Evolutionary conservation across 2,797 vertebrate species (phyloP).

Genomic region (Chaunax sp.): DNA sequence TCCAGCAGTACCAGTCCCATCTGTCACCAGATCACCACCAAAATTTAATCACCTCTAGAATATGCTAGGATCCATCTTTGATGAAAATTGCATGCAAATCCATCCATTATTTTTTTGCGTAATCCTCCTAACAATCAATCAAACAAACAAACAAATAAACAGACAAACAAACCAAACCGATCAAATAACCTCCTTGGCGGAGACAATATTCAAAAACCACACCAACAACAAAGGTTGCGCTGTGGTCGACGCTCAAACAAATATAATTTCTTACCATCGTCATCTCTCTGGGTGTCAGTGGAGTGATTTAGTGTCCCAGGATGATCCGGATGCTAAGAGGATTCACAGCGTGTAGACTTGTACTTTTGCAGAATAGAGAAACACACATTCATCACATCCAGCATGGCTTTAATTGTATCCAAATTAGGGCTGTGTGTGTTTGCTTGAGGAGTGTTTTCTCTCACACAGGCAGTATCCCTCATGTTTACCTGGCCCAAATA

Average conservation of each 20-base stretch:
- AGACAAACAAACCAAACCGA: too few relatives aligned
- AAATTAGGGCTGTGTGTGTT: conserved; percentile 43
- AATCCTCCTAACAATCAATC: too few relatives aligned
- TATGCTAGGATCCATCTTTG: too few relatives aligned
- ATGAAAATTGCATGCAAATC: too few relatives aligned
- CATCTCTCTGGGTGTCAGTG: conserved; percentile 7
- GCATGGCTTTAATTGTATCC: conserved; percentile 58
- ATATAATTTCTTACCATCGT: background rate
- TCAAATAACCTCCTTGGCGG: too few relatives aligned
- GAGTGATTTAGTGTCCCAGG: background rate
- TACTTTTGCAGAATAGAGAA: background rate
- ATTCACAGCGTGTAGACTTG: background rate
- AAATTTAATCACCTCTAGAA: too few relatives aligned
- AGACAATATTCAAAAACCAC: background rate
- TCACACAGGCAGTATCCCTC: conserved; percentile 36
- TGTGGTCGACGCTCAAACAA: background rate
- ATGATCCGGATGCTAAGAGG: conserved; percentile 9
- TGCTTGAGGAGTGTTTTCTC: conserved; percentile 34
- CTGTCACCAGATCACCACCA: too few relatives aligned
- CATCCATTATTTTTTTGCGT: too few relatives aligned
- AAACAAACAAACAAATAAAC: too few relatives aligned
- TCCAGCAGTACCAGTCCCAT: too few relatives aligned
- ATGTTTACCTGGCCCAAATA: conserved; percentile 65
- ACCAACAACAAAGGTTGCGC: background rate
- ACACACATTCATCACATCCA: conserved; percentile 22